Conservation (phyloP, 1,140 invertebrate species). For the Panagrolaimus sp. region DNA sequence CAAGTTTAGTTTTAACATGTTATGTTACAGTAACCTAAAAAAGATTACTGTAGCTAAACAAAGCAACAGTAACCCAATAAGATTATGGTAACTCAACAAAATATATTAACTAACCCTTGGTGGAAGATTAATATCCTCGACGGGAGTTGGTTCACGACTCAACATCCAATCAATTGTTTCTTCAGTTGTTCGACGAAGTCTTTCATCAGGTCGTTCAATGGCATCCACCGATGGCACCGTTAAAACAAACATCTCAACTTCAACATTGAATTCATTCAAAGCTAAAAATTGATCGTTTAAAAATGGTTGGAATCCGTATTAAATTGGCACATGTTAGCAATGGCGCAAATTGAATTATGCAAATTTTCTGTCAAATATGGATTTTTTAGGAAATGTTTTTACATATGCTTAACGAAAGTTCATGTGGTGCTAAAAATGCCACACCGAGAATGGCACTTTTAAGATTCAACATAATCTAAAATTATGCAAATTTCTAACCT, state of each 20-base stretch:
- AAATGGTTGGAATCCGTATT: too few species aligned
- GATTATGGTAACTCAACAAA: not conserved
- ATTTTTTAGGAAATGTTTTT: too few species aligned
- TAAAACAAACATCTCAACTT: slow-evolving; percentile 41
- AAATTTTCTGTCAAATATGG: too few species aligned
- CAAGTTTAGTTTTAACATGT: slow-evolving; percentile 22
- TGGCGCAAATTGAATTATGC: too few species aligned
- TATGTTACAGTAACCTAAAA: slow-evolving; percentile 21
- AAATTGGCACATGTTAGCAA: too few species aligned
- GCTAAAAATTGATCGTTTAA: too few species aligned
- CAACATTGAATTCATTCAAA: slow-evolving; percentile 25
- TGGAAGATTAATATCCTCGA: not conserved
- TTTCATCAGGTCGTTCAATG: not conserved
- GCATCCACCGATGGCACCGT: slow-evolving; percentile 35
- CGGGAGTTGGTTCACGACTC: not conserved
- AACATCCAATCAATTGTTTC: not conserved
- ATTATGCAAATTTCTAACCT: too few species aligned
- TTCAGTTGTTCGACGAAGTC: not conserved
- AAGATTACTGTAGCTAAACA: slow-evolving; percentile 25
- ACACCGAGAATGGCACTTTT: too few species aligned
- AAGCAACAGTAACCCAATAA: not conserved
- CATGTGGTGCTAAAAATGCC: too few species aligned
- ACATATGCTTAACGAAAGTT: too few species aligned
- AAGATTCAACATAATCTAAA: too few species aligned
- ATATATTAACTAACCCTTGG: not conserved